Evolutionary conservation across 2,113 vertebrate genomes (phyloP), one percentile per base, ranked within the genome.

Genomic region (Gavialis gangeticus): DNA sequence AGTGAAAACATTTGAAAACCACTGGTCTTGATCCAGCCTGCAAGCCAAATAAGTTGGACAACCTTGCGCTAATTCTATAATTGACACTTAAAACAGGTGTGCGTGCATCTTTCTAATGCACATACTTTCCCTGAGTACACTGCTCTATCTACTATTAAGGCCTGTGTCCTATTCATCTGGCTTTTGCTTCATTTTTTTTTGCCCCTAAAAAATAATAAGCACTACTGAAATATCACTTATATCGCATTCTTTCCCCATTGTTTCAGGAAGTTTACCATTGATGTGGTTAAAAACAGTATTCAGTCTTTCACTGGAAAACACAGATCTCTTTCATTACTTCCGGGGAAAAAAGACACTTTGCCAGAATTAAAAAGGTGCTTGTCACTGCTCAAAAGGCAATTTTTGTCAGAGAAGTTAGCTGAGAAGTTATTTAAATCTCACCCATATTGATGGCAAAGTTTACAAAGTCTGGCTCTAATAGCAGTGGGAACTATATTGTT

Each of bases 401-500:
- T 94, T 94, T 79, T 89, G 10, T 57, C 3, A 2, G 75, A 83
- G 55, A 91, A 90, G 69, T 18, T 86, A 2, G 3, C 5, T 18
- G 18, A 6, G 30, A 81, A 96, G 17, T 76, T 64, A 60, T 5
- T 63, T 73, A 57, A 81, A 90, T 75, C 14, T 67, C 34, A 28
- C 58, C 14, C 64, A 13, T 92, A 84, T 1, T 27, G 8, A 84
- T 56, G 59, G 4, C 4, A 90, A 3, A 2, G n/a, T 91, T 91
- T 91, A 30, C 25, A 60, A 86, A 81, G 19, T 85, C 86, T 75
- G 73, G 22, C 10, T 66, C 22, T 59, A 56, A 2, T 30, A 82
- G 21, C n/a, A 30, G 88, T 79, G 14, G 5, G 57, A 63, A 69
- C 22, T 56, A 21, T 69, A 59, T 12, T 90, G 79, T 90, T 96